Base-by-base conservation (phyloP, 2,888 invertebrate genomes). In the Junonia oenone region DNA sequence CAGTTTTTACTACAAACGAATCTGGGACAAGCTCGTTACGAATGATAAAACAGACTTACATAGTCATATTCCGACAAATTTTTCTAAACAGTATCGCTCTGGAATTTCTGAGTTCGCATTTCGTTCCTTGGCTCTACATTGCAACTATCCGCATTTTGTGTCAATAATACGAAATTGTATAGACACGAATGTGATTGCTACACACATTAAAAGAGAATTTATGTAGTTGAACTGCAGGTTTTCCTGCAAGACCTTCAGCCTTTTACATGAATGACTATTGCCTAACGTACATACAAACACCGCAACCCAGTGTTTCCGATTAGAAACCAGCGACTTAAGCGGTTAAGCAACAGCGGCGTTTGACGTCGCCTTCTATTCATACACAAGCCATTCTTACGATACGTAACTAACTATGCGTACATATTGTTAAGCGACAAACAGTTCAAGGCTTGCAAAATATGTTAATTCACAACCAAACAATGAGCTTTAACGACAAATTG, bases 201-300 rank as follows among this genome's bases (percentile, higher is more conserved):
- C 11, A 17, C 38, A 17, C 45, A 45, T 40, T 14, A n/a, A 43
- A 43, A 43, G 22, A 43, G 45, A 45, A 38, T 22, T 48, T 29
- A 48, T 54, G 17, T 50, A 54, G 38, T 47, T 29, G 19, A 22
- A 45, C 27, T 46, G 72, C 66, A 75, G 68, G 68, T 73, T 73
- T 75, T 71, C 71, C 69, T 73, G 66, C 65, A 60, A 76, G 80
- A 75, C 82, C 82, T 83, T 83, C 82, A 69, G 68, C 67, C 65
- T 74, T 78, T 45, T 79, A 78, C 78, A 78, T 82, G 78, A 78
- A 81, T 81, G 80, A 75, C 69, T 71, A 69, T 85, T 83, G 78
- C 76, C 67, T 71, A 82, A 84, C 72, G 67, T 65, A 64, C 71
- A 68, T 75, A 76, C 68, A 75, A 72, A 78, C 74, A 69, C 67